Conservation (phyloP, 2,797 vertebrate genomes). For the Hylomyscus alleni region DNA sequence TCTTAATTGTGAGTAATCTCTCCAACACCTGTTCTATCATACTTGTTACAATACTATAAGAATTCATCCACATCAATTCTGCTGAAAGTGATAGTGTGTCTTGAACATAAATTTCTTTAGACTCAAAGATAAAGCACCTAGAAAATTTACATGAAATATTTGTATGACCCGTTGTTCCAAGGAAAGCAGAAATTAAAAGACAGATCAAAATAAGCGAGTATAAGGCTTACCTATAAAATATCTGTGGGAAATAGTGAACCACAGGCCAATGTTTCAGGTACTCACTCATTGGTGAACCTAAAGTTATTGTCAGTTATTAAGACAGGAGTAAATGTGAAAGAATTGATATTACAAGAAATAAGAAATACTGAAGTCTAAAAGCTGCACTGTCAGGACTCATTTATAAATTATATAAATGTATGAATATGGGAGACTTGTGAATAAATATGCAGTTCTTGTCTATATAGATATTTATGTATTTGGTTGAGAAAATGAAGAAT, state of each 20-base stretch:
- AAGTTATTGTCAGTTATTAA: neutral
- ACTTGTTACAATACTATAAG: neutral
- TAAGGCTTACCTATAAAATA: neutral
- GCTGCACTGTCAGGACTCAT: neutral
- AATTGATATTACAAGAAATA: neutral
- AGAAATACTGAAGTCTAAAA: neutral
- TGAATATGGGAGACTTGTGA: neutral
- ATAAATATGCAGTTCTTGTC: neutral
- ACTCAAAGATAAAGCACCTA: neutral
- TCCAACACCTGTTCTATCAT: neutral
- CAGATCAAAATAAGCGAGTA: neutral
- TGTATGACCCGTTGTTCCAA: neutral
- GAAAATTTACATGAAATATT: neutral
- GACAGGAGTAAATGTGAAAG: neutral
- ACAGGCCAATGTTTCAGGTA: neutral
- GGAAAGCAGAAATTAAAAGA: neutral
- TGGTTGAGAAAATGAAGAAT: neutral
- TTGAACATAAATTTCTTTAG: neutral
- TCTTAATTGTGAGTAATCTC: too few relatives aligned
- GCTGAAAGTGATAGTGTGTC: neutral
- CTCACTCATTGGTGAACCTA: neutral
- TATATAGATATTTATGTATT: fast-evolving
- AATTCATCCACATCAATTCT: neutral
- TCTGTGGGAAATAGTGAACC: neutral
- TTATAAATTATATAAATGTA: neutral